Evolutionary conservation across 2,113 vertebrate genomes (phyloP).

Genomic region (Sinocyclocheilus anophthalmus): DNA sequence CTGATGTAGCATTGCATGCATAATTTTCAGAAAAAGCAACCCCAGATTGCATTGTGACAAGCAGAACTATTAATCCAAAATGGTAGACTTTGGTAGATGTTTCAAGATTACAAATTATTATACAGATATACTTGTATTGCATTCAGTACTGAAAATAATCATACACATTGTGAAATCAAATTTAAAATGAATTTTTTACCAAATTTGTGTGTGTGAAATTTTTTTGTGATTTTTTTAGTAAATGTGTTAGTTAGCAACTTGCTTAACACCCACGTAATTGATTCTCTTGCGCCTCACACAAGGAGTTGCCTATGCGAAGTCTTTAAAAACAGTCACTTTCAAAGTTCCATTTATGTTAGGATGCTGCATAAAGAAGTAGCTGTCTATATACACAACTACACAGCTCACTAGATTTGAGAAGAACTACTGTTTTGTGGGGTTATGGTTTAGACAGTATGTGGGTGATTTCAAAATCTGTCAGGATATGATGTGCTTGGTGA

Average conservation of each 20-base stretch:
- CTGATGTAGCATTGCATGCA: too few relatives aligned
- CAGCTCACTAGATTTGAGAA: too few relatives aligned
- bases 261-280: background rate
- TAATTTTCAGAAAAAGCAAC: too few relatives aligned
- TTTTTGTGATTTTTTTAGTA: background rate
- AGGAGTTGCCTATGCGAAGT: background rate
- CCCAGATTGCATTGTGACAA: background rate
- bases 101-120: background rate
- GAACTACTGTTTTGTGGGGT: background rate
- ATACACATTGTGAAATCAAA: background rate
- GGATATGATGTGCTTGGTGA: background rate
- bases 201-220: background rate
- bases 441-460: background rate
- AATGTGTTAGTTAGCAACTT: background rate
- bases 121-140: background rate
- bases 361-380: background rate
- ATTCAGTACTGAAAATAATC: background rate
- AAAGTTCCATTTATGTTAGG: background rate
- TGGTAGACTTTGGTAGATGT: background rate
- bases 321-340: background rate
- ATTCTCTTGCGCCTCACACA: background rate
- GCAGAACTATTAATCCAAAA: background rate
- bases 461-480: conserved; percentile 18
- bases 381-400: too few relatives aligned
- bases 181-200: background rate